A percentile compares a stretch with the other conserved stretches of the same genome.
Conservation (phyloP, 2,113 vertebrate genomes). For the Euleptes europaea region DNA sequence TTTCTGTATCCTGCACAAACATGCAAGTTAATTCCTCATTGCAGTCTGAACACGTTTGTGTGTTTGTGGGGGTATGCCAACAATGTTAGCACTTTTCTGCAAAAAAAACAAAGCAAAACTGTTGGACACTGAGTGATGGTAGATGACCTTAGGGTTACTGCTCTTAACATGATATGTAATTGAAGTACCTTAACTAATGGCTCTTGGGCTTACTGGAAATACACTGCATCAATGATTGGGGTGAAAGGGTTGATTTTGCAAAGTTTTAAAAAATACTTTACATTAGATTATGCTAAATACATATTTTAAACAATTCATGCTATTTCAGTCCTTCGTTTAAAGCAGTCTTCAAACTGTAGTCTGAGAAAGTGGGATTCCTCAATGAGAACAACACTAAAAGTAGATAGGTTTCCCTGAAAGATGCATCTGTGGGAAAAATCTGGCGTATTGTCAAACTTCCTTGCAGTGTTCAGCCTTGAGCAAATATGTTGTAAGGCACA, state of each 20-base stretch:
- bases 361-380: slow-evolving; percentile 3
- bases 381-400: neutral
- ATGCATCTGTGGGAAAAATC: neutral
- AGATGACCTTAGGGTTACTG: neutral
- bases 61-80: no score
- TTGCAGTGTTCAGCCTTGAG: neutral
- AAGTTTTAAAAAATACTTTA: slow-evolving; percentile 42
- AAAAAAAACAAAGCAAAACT: slow-evolving; percentile 14
- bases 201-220: slow-evolving; percentile 45
- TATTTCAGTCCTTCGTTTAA: neutral
- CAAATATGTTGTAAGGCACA: neutral
- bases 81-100: slow-evolving; percentile 10
- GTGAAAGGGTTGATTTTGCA: slow-evolving; percentile 40
- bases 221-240: slow-evolving; percentile 24
- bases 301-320: neutral
- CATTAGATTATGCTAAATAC: slow-evolving; percentile 8
- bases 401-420: neutral
- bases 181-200: slow-evolving; percentile 37
- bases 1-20: no score
- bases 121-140: neutral
- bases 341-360: neutral
- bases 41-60: no score
- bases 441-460: neutral
- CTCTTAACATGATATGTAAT: slow-evolving; percentile 43
- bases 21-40: no score